Conservation (phyloP, 2,113 vertebrate species). For the Campylorhamphus procurvoides region DNA sequence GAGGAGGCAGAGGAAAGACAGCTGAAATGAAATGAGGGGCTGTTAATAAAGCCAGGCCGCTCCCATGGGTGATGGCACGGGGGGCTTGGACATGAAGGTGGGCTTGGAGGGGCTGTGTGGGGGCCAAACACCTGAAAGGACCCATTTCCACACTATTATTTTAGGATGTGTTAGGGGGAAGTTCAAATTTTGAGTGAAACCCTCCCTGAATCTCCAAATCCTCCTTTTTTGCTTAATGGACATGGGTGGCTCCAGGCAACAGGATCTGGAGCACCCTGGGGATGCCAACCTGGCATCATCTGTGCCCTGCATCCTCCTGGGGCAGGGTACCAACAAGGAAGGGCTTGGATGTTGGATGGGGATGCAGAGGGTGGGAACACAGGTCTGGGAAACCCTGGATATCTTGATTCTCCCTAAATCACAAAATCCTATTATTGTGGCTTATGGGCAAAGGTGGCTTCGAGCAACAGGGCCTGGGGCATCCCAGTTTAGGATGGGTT, state of each 20-base stretch:
- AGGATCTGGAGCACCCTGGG: background rate
- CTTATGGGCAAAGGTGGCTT: background rate
- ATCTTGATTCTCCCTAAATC: background rate
- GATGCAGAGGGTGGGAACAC: background rate
- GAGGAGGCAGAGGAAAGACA: background rate
- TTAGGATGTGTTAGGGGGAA: background rate
- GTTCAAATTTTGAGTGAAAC: background rate
- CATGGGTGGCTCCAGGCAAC: background rate
- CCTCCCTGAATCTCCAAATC: background rate
- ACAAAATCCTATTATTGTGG: background rate
- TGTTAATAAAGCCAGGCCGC: background rate
- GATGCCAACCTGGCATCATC: background rate
- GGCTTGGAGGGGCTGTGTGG: background rate
- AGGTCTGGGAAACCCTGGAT: background rate
- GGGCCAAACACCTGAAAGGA: background rate
- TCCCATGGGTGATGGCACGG: fast-evolving
- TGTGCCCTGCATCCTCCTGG: background rate
- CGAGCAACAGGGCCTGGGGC: background rate
- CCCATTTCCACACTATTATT: background rate
- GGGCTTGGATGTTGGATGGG: background rate
- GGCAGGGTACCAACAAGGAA: fast-evolving
- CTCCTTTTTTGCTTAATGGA: background rate
- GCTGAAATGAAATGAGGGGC: background rate
- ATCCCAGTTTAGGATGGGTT: background rate
- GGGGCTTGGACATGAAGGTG: background rate